phyloP scores from a whole-genome alignment of 2,888 invertebrate species.

The Ornithoptera priamus region DNA sequence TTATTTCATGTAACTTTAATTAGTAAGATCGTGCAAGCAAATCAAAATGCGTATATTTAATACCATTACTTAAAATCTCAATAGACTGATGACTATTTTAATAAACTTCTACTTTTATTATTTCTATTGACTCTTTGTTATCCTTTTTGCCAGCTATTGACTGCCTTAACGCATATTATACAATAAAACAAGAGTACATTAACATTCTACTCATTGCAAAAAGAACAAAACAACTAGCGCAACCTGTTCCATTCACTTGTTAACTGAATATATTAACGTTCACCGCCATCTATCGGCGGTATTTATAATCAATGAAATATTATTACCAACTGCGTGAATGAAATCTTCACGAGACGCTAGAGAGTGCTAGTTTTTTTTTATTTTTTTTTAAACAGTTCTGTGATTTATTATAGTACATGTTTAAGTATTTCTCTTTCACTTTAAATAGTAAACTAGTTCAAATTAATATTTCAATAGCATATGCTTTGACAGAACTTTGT shows the following conservation, averaged over 20 bases:
- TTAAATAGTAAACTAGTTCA: constrained; percentile 12
- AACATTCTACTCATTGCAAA: background rate
- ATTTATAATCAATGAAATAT: constrained; percentile 12
- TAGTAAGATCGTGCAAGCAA: no score
- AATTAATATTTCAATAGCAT: background rate
- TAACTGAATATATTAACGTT: background rate
- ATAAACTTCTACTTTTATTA: no score
- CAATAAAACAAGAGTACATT: background rate
- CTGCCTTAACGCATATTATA: background rate
- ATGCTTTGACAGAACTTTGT: no score
- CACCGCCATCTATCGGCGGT: constrained; percentile 43
- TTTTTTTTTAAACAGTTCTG: constrained; percentile 37
- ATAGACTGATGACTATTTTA: no score
- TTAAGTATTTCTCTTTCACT: constrained; percentile 15
- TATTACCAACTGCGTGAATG: constrained; percentile 44
- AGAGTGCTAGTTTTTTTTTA: constrained; percentile 61
- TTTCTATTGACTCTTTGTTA: no score
- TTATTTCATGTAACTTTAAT: no score
- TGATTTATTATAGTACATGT: no score
- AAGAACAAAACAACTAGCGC: constrained; percentile 38
- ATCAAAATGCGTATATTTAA: no score
- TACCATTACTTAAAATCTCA: no score
- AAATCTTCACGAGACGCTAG: constrained; percentile 50
- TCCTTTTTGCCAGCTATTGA: no score
- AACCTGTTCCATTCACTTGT: constrained; percentile 44